Percentiles rank a stretch among this genome's conserved stretches.
phyloP scores from a whole-genome alignment of 2,113 vertebrate species.

The Corythornis cristatus region DNA sequence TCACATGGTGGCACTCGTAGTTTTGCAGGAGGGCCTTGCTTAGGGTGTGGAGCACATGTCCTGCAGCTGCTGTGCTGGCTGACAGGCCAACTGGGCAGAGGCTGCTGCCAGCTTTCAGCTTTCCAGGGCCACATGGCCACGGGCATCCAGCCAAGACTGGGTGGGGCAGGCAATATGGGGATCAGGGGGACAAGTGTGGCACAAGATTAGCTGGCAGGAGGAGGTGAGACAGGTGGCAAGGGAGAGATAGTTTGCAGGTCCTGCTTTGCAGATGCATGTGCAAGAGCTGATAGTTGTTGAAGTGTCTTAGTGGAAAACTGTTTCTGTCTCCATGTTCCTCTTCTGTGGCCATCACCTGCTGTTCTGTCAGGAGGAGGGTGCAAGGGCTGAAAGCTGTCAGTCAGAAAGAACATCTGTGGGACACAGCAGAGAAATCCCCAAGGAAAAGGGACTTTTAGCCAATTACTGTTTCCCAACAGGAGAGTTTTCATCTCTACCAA shows the following conservation, averaged over 20 bases:
- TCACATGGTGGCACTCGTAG: neutral
- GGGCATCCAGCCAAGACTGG: neutral
- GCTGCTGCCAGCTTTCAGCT: neutral
- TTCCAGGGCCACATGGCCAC: neutral
- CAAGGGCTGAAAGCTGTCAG: neutral
- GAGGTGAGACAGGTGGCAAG: neutral
- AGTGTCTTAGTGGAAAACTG: neutral
- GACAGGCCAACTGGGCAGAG: neutral
- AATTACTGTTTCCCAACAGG: neutral
- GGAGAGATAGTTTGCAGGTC: neutral
- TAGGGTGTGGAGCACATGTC: fast-evolving
- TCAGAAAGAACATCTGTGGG: neutral
- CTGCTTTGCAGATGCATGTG: neutral
- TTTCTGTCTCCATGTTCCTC: neutral
- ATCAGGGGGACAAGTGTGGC: neutral
- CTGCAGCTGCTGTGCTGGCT: neutral
- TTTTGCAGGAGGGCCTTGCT: fast-evolving
- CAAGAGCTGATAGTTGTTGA: neutral
- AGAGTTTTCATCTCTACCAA: neutral
- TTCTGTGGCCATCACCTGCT: neutral
- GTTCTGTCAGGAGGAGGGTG: neutral
- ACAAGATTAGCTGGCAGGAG: neutral
- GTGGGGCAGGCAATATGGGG: neutral
- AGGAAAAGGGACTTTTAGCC: neutral
- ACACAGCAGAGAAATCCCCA: neutral